Conservation (phyloP, 2,888 invertebrate genomes). For the Oegoconia quadripuncta region DNA sequence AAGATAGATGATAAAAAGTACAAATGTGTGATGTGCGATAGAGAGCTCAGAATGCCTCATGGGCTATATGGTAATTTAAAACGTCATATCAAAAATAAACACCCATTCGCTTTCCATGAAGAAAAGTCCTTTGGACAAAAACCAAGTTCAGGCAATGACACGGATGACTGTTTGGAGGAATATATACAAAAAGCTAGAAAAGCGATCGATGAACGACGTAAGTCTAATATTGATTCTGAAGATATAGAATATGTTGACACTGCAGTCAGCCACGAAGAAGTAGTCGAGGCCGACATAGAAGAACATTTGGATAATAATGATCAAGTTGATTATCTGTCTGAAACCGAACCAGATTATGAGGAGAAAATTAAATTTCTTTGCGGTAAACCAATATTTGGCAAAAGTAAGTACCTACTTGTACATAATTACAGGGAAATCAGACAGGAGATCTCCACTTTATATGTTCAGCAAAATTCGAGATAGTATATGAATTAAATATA, state of each 20-base stretch:
- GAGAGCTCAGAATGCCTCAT: constrained; percentile 1
- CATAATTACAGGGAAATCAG: too few species aligned
- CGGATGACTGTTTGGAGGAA: background rate
- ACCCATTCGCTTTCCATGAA: constrained; percentile 7
- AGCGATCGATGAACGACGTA: background rate
- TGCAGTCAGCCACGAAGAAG: background rate
- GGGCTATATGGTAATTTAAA: constrained; percentile 10
- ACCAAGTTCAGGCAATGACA: background rate
- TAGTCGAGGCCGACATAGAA: background rate
- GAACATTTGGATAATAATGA: background rate
- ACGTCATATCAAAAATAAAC: constrained; percentile 8
- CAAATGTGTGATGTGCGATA: constrained; percentile 8
- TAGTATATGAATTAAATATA: too few species aligned
- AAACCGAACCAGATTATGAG: constrained; percentile 9
- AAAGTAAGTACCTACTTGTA: too few species aligned
- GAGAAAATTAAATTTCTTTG: constrained; percentile 8
- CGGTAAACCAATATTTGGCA: background rate
- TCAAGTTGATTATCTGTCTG: background rate
- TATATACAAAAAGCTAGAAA: background rate
- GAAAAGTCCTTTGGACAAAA: constrained; percentile 3
- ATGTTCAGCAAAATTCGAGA: too few species aligned
- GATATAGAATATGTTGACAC: background rate
- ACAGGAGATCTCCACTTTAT: too few species aligned
- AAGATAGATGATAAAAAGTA: constrained; percentile 3
- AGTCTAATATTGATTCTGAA: background rate